These are phyloP conservation scores for Napeogenes sylphis DNA, from an alignment of 2,888 invertebrate species.

Conservation along the genomic window DNA sequence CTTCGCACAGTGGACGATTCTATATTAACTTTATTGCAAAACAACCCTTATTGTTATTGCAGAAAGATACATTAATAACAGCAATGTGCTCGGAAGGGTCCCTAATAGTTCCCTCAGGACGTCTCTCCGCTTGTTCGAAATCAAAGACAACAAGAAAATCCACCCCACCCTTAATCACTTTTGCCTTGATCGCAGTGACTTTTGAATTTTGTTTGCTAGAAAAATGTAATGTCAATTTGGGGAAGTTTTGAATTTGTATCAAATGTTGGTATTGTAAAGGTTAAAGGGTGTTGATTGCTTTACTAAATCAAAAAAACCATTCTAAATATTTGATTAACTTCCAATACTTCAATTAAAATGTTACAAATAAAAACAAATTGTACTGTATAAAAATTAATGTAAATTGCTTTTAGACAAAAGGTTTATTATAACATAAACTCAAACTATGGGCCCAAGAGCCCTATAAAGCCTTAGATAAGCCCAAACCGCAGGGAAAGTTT, in stretches of 20 bases:
- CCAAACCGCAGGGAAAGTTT: conserved; percentile 12
- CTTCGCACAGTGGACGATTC: conserved; percentile 6
- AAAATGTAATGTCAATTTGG: background rate
- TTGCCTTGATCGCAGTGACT: conserved; percentile 25
- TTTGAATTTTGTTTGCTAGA: conserved; percentile 17
- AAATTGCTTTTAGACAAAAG: background rate
- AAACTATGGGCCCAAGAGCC: conserved; percentile 7
- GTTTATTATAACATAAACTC: background rate
- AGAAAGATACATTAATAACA: conserved; percentile 10
- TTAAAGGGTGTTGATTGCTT: too few species aligned
- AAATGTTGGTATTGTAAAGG: too few species aligned
- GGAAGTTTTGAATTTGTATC: background rate
- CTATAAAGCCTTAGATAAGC: conserved; percentile 12
- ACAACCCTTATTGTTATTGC: background rate
- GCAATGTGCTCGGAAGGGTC: conserved; percentile 17
- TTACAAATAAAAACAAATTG: too few species aligned
- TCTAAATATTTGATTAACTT: too few species aligned
- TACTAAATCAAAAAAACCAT: too few species aligned
- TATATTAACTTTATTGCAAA: conserved; percentile 15
- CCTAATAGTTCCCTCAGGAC: conserved; percentile 32
- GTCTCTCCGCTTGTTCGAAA: conserved; percentile 26
- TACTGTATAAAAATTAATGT: background rate
- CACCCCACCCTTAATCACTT: conserved; percentile 30
- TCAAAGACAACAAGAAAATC: conserved; percentile 28
- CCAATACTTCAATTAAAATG: too few species aligned